A percentile compares a stretch with the other conserved stretches of the same genome.
phyloP scores from a whole-genome alignment of 2,113 vertebrate genomes.

The Aptenodytes patagonicus region DNA sequence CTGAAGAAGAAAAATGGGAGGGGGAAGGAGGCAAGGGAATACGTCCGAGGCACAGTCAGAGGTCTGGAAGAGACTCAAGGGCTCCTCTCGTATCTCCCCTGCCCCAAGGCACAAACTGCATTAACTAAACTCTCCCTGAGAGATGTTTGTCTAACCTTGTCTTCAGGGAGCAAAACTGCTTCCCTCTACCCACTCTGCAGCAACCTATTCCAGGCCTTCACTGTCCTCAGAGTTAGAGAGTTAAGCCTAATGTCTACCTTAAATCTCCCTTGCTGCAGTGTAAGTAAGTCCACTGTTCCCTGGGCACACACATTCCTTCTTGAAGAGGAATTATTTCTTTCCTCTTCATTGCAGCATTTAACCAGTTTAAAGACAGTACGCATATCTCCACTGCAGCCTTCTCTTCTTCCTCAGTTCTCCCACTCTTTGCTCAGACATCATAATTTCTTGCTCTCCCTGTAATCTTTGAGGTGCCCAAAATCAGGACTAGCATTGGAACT shows the following conservation, averaged over 20 bases:
- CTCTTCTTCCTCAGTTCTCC: not conserved
- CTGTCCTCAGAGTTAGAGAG: not conserved
- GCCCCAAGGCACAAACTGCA: not conserved
- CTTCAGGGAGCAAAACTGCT: not conserved
- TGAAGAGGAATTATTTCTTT: not conserved
- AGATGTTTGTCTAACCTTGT: not conserved
- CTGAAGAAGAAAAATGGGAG: not conserved
- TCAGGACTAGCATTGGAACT: not conserved
- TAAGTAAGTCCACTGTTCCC: not conserved
- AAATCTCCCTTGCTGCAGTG: not conserved
- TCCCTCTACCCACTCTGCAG: not conserved
- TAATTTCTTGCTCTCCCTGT: not conserved
- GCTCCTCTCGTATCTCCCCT: not conserved
- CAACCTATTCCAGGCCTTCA: not conserved
- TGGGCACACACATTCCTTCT: not conserved
- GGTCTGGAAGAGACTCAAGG: not conserved
- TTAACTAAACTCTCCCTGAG: not conserved
- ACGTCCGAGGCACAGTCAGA: rapidly evolving
- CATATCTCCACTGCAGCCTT: not conserved
- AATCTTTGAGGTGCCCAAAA: not conserved
- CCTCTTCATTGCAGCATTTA: not conserved
- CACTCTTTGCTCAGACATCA: not conserved
- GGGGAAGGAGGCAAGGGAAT: not conserved
- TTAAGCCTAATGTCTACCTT: not conserved
- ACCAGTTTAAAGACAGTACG: not conserved